These are phyloP conservation scores for Scaptodrosophila latifasciaeformis DNA, from an alignment of 2,888 invertebrate genomes.

Conservation along the genomic window DNA sequence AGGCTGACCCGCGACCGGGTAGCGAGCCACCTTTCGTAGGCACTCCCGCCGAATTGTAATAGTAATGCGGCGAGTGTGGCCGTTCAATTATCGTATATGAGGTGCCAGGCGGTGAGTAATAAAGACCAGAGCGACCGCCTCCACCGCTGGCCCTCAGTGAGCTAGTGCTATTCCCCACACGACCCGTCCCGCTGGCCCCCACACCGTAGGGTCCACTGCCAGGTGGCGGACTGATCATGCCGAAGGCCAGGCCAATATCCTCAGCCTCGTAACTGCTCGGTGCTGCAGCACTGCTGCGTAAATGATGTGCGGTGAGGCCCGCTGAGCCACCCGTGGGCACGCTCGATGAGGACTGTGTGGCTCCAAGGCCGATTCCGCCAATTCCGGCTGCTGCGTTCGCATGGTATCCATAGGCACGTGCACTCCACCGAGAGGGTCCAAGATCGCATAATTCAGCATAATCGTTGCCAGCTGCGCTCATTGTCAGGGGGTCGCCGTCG, in stretches of 20 bases:
- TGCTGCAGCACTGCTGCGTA: constrained; percentile 61
- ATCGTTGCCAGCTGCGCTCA: constrained; percentile 76
- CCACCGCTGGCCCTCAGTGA: constrained; percentile 76
- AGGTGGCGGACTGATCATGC: constrained; percentile 70
- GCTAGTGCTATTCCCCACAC: constrained; percentile 75
- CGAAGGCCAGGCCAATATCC: constrained; percentile 71
- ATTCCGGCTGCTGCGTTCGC: constrained; percentile 61
- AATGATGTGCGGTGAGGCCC: constrained; percentile 67
- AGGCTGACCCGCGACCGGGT: constrained; percentile 79
- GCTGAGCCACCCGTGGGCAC: constrained; percentile 70
- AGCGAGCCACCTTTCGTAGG: constrained; percentile 74
- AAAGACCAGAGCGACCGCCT: constrained; percentile 81
- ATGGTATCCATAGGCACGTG: constrained; percentile 74
- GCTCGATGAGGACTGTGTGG: constrained; percentile 69
- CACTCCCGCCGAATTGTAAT: constrained; percentile 75
- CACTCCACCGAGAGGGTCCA: constrained; percentile 75
- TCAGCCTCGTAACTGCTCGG: constrained; percentile 75
- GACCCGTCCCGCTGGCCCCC: constrained; percentile 39
- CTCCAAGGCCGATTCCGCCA: constrained; percentile 39
- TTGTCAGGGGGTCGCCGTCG: constrained; percentile 75
- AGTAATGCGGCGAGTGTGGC: constrained; percentile 81
- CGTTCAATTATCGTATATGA: constrained; percentile 92
- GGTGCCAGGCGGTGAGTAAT: constrained; percentile 92
- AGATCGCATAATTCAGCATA: constrained; percentile 76
- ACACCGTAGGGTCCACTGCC: constrained; percentile 53